Evolutionary conservation across 1,140 invertebrate species (phyloP).

Genomic region (Manduca sexta): DNA sequence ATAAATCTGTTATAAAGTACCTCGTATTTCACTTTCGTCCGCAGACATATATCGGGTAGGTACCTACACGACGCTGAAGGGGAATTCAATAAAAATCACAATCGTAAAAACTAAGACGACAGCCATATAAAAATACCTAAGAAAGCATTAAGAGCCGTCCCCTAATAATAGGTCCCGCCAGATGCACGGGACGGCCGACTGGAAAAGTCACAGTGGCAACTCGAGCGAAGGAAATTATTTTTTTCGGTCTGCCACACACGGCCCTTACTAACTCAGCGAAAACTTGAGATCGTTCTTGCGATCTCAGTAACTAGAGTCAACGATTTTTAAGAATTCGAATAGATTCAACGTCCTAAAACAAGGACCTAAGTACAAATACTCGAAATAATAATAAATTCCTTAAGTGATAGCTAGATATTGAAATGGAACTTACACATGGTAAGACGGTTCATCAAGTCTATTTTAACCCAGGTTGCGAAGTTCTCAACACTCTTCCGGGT

Average conservation of each 20-base stretch:
- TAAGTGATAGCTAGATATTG: no score
- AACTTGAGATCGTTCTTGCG: constrained; percentile 38
- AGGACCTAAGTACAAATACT: no score
- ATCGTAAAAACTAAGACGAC: constrained; percentile 66
- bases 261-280: constrained; percentile 63
- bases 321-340: no score
- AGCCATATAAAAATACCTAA: constrained; percentile 70
- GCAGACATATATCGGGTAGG: constrained; percentile 39
- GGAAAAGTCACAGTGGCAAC: constrained; percentile 66
- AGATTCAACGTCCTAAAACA: no score
- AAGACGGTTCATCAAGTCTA: no score
- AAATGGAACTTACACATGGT: no score
- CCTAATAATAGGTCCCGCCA: constrained; percentile 69
- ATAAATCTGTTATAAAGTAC: constrained; percentile 58
- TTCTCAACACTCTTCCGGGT: no score
- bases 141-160: constrained; percentile 66
- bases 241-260: constrained; percentile 71
- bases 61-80: constrained; percentile 30
- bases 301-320: constrained; percentile 32
- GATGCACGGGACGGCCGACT: constrained; percentile 65
- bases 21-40: constrained; percentile 60
- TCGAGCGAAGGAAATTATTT: constrained; percentile 69
- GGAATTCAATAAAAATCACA: constrained; percentile 70
- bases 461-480: no score
- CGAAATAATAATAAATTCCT: no score